Percentiles rank a stretch among this genome's conserved stretches.
These are phyloP conservation scores for Chironex yamaguchii DNA, from an alignment of 30 jellyfish, hydroid and myxozoan species.

Conservation along the genomic window DNA sequence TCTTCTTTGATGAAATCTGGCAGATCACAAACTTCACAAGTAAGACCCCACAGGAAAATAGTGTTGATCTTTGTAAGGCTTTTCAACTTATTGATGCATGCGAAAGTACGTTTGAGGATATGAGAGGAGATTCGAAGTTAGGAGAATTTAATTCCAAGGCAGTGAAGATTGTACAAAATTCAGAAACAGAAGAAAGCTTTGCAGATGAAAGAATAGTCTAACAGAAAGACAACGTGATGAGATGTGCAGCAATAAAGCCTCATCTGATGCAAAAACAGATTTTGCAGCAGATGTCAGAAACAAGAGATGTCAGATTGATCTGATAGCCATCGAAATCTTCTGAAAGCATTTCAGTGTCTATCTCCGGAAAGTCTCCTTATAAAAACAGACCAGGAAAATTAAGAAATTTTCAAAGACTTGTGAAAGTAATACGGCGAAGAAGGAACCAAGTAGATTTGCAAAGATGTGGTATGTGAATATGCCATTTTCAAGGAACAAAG, in stretches of 20 bases:
- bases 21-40: background rate
- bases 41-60: background rate
- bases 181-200: no score
- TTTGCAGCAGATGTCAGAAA: no score
- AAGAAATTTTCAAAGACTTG: background rate
- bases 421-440: background rate
- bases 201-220: no score
- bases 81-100: background rate
- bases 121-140: background rate
- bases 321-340: background rate
- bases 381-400: slow-evolving; percentile 5
- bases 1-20: background rate
- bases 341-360: slow-evolving; percentile 19
- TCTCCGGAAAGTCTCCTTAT: slow-evolving; percentile 26
- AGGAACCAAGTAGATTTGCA: slow-evolving; percentile 7
- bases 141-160: no score
- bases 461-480: slow-evolving; percentile 1
- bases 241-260: no score
- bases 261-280: no score
- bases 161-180: no score
- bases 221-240: no score
- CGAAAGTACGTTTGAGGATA: background rate
- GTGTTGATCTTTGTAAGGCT: background rate
- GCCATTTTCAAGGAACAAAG: slow-evolving; percentile 1
- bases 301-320: background rate